Evolutionary conservation across 2,888 invertebrate species (phyloP).

Genomic region (Lydus trimaculatus): DNA sequence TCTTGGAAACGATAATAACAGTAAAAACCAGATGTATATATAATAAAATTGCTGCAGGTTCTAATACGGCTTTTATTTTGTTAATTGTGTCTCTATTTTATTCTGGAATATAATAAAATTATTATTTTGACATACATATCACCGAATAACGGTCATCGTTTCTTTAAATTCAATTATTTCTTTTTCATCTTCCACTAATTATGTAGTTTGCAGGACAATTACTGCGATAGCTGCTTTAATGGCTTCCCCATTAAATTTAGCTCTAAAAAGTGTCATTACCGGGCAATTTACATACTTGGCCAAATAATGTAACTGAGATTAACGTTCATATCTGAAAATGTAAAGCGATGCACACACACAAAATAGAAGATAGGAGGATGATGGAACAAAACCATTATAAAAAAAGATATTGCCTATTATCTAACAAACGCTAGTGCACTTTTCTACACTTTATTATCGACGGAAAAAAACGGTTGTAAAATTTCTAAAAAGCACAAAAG

Average conservation of each 20-base stretch:
- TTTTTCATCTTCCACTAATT: not conserved
- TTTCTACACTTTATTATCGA: not conserved
- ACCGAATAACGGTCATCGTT: not conserved
- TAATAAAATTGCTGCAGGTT: constrained; percentile 1
- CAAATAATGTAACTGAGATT: constrained; percentile 2
- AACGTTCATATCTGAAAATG: not conserved
- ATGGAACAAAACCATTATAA: not conserved
- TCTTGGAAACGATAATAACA: constrained; percentile 6
- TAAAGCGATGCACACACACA: not conserved
- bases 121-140: not conserved
- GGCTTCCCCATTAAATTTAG: constrained; percentile 1
- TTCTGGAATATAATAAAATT: not conserved
- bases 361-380: not conserved
- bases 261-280: constrained; percentile 9
- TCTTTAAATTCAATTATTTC: not conserved
- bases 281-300: constrained; percentile 7
- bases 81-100: not conserved
- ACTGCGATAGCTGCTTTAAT: not conserved
- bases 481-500: not conserved
- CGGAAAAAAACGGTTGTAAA: not conserved
- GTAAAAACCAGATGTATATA: not conserved
- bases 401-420: not conserved
- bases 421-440: not conserved
- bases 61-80: not conserved
- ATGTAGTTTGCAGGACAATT: constrained; percentile 1